Base-by-base conservation (phyloP, 2,113 vertebrate genomes). In the Chiloscyllium plagiosum region DNA sequence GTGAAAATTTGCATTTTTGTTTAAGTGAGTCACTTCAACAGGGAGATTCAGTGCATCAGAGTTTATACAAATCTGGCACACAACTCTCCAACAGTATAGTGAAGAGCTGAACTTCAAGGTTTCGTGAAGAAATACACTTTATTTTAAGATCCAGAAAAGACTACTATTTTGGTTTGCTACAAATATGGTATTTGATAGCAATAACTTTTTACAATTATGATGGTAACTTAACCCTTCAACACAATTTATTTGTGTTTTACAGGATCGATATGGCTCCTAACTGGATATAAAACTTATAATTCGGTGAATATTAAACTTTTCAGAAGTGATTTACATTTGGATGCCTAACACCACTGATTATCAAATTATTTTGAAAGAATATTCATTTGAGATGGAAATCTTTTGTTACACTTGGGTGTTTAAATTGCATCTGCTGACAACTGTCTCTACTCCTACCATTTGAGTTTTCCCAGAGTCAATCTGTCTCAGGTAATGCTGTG, bases 181-280 rank as follows among this genome's bases (percentile, higher is more conserved):
- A 66, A 37, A 8, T 7, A 37, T 61, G 72, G 72, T 93, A 93
- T 93, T 68, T 93, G 33, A 37, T 68, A 93, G 17, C 65, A 93
- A 68, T 93, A 68, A 93, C 29, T 89, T 61, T 12, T n/a, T 61
- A 65, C 5, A n/a, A 65, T 65, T 15, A 29, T 93, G 0, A n/a
- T 61, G 8, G n/a, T 66, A 33, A 66, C 56, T 61, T 66, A 26
- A 37, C 33, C 13, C 56, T 37, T 93, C 89, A 95, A 29, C 68
- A 95, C 42, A 72, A 37, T 72, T 72, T 52, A 52, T 22, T 95
- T 95, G 22, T 95, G 42, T 95, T 76, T 95, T 95, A 42, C 94
- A 95, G 94, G 94, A 95, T 95, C 94, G 94, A 52, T 95, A 95
- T 33, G 94, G 94, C 94, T 95, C 94, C 68, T 95, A 95, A 95